These are phyloP conservation scores for Eufriesea mexicana DNA, from an alignment of 1,140 invertebrate genomes.

Conservation along the genomic window DNA sequence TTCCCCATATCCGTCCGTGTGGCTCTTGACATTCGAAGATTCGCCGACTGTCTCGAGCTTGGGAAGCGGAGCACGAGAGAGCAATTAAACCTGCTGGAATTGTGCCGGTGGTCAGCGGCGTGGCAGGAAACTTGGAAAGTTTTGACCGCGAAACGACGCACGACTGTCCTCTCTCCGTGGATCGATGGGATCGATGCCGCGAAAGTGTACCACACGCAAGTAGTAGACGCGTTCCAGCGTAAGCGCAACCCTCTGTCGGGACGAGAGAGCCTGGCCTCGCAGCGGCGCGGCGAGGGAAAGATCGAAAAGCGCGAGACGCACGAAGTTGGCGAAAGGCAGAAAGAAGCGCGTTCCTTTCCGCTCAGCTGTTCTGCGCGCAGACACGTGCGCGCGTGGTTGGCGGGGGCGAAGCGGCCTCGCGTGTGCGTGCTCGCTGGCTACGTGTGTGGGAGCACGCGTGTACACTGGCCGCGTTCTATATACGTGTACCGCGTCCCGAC, in stretches of 20 bases:
- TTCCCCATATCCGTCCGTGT: no score
- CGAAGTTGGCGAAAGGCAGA: neutral
- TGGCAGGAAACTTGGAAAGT: neutral
- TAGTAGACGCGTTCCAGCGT: no score
- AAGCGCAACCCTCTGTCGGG: no score
- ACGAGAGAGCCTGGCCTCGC: no score
- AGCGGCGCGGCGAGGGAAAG: no score
- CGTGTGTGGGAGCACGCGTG: neutral
- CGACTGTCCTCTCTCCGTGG: neutral
- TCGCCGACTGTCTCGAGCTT: neutral
- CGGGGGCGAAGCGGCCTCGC: constrained; percentile 61
- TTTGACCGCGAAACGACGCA: neutral
- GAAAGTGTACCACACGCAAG: neutral
- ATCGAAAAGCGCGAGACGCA: constrained; percentile 7
- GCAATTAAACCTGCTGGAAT: constrained; percentile 1
- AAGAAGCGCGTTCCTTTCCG: constrained; percentile 64
- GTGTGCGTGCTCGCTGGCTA: constrained; percentile 65
- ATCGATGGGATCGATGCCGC: neutral
- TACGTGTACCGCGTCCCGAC: constrained; percentile 6
- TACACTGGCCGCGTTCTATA: constrained; percentile 35
- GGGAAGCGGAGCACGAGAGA: neutral
- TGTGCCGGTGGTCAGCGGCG: no score
- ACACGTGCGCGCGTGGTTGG: constrained; percentile 79
- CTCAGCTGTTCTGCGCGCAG: constrained; percentile 81
- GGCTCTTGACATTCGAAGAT: neutral